A percentile compares a stretch with the other conserved stretches of the same genome.
Evolutionary conservation across 2,113 vertebrate genomes (phyloP).

Genomic region (Mesoclemmys tuberculata): DNA sequence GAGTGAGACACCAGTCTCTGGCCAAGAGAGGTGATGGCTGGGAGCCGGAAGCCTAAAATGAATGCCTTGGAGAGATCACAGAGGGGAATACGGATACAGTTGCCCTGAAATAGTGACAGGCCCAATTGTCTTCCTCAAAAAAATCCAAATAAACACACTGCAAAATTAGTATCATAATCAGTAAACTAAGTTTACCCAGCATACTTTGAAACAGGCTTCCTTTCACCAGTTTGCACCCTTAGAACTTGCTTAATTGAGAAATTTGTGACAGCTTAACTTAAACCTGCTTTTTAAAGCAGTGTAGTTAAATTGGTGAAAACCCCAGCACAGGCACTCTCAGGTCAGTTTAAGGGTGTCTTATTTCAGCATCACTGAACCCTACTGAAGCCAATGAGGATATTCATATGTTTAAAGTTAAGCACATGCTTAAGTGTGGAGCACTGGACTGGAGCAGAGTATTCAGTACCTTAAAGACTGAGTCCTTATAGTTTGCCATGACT

Average conservation of each 20-base stretch:
- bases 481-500: background rate
- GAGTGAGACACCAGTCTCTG: no score
- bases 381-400: background rate
- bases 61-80: no score
- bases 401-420: background rate
- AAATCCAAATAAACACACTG: background rate
- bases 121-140: background rate
- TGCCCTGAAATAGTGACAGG: no score
- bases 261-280: background rate
- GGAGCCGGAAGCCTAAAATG: no score
- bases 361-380: background rate
- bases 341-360: background rate
- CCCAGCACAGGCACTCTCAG: background rate
- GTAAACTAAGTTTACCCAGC: background rate
- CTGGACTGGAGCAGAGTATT: background rate
- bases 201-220: background rate
- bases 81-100: no score
- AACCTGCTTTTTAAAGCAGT: background rate
- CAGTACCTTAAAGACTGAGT: background rate
- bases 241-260: background rate
- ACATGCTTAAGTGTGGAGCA: no score
- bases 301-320: background rate
- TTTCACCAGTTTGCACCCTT: background rate
- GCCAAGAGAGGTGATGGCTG: no score
- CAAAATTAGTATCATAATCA: background rate